These are phyloP conservation scores for Pheosia gnoma DNA, from an alignment of 2,888 invertebrate genomes.

Conservation along the genomic window DNA sequence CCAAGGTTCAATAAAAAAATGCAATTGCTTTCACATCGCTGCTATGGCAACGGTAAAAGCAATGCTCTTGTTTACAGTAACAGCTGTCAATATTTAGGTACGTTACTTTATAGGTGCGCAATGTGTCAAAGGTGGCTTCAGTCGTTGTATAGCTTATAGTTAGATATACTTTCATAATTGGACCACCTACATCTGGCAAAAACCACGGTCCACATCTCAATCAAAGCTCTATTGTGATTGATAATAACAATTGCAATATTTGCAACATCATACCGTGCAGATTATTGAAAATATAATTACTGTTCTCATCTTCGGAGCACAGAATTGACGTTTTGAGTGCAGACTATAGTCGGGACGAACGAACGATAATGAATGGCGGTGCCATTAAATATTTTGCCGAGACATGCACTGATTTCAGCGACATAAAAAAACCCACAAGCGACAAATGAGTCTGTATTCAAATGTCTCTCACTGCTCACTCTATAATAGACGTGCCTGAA, in stretches of 20 bases:
- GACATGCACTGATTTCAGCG: conserved; percentile 29
- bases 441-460: conserved; percentile 50
- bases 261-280: conserved; percentile 22
- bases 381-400: conserved; percentile 17
- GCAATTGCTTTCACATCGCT: not conserved
- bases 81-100: not conserved
- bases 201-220: conserved; percentile 17
- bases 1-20: not conserved
- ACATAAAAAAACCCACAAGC: conserved; percentile 35
- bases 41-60: not conserved
- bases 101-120: conserved; percentile 1
- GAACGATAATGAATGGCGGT: conserved; percentile 1
- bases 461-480: conserved; percentile 55
- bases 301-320: conserved; percentile 14
- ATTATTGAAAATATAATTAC: conserved; percentile 25
- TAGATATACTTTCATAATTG: not conserved
- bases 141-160: not conserved
- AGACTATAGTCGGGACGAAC: conserved; percentile 2
- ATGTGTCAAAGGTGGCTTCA: not conserved
- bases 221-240: conserved; percentile 14
- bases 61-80: not conserved
- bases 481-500: conserved; percentile 61
- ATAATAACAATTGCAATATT: conserved; percentile 18
- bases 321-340: conserved; percentile 22
- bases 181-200: not conserved